A percentile compares a stretch with the other conserved stretches of the same genome.
Conservation (phyloP, 1,140 invertebrate genomes). For the Brachionus rotundiformis region DNA sequence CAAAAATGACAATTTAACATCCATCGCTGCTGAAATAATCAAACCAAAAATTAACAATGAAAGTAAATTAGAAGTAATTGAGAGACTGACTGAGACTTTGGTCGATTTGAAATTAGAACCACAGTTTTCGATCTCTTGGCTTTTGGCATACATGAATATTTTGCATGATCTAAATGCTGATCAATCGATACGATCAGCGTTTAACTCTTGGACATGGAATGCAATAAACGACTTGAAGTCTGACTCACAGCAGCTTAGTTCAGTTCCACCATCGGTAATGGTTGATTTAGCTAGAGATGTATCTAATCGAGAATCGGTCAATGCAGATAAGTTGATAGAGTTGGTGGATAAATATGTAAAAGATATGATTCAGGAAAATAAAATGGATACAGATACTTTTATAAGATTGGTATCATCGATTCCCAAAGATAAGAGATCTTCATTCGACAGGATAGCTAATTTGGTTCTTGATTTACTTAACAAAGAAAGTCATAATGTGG, state of each 20-base stretch:
- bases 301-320: neutral
- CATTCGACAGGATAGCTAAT: constrained; percentile 58
- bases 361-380: constrained; percentile 52
- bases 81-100: neutral
- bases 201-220: constrained; percentile 40
- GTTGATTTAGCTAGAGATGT: constrained; percentile 13
- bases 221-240: constrained; percentile 15
- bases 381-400: constrained; percentile 59
- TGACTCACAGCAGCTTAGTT: neutral
- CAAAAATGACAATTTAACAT: constrained; percentile 18
- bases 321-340: constrained; percentile 3
- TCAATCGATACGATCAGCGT: neutral
- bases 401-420: constrained; percentile 57
- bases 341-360: constrained; percentile 14
- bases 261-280: constrained; percentile 26
- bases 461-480: constrained; percentile 58
- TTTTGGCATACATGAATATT: constrained; percentile 38
- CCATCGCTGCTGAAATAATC: constrained; percentile 20
- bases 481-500: constrained; percentile 56
- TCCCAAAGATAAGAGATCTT: constrained; percentile 56
- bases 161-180: constrained; percentile 45
- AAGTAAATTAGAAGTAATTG: constrained; percentile 8
- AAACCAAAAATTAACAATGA: neutral
- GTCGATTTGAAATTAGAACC: constrained; percentile 35
- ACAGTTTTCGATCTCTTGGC: constrained; percentile 45